Evolutionary conservation across 2,797 vertebrate species (phyloP).

Genomic region (Mormyrus hasselquistii): DNA sequence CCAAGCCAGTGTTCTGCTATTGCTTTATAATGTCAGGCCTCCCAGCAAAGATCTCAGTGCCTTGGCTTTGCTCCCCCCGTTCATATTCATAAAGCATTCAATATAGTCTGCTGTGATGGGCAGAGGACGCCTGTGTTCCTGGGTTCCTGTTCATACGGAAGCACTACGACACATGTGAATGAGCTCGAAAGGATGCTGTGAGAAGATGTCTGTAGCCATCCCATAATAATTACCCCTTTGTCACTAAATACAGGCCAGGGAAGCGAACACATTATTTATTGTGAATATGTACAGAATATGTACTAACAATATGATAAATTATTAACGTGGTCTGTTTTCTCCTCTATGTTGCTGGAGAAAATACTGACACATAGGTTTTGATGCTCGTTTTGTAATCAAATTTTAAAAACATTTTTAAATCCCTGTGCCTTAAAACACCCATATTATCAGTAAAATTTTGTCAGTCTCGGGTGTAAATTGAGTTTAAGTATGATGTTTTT

Average conservation of each 20-base stretch:
- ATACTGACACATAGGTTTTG: neutral
- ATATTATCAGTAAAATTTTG: neutral
- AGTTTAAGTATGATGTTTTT: neutral
- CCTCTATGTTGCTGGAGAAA: neutral
- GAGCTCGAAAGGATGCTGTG: neutral
- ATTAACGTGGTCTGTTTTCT: neutral
- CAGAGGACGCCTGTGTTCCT: neutral
- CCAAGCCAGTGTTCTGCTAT: neutral
- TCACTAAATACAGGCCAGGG: neutral
- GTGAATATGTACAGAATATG: neutral
- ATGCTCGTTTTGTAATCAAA: neutral
- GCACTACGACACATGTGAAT: neutral
- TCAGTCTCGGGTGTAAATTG: neutral
- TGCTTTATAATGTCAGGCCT: neutral
- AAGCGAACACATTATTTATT: neutral
- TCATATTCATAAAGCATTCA: conserved; percentile 9
- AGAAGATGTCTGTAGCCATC: neutral
- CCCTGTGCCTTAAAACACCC: neutral
- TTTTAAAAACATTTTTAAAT: neutral
- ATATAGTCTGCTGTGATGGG: conserved; percentile 17
- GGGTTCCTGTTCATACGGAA: neutral
- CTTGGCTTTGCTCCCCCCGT: neutral
- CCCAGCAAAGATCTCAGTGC: neutral
- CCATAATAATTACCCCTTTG: neutral
- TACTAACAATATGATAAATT: neutral